phyloP scores from a whole-genome alignment of 2,888 invertebrate genomes.

The Platynereis dumerilii region DNA sequence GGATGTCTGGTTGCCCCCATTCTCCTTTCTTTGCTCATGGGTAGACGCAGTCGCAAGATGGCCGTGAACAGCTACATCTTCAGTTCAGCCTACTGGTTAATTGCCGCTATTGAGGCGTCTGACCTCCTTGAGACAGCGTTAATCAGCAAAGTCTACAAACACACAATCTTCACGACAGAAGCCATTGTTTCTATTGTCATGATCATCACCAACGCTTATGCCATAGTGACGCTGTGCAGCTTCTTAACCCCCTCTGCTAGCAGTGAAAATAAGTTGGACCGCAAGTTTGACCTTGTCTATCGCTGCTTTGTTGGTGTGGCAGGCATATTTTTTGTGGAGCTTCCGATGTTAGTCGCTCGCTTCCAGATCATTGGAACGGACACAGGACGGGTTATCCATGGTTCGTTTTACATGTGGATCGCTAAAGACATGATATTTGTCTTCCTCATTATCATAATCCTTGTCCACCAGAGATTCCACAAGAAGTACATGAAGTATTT shows the following conservation, averaged over 20 bases:
- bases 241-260: constrained; percentile 33
- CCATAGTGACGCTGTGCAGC: constrained; percentile 36
- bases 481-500: constrained; percentile 12
- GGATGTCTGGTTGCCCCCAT: constrained; percentile 31
- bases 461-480: constrained; percentile 23
- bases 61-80: constrained; percentile 32
- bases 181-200: constrained; percentile 25
- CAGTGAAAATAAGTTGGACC: constrained; percentile 6
- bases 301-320: constrained; percentile 29
- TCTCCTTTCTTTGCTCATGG: constrained; percentile 38
- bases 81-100: constrained; percentile 36
- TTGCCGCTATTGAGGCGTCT: constrained; percentile 34
- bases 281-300: constrained; percentile 33
- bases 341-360: constrained; percentile 38
- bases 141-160: constrained; percentile 25
- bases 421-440: constrained; percentile 36
- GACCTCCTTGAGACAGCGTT: constrained; percentile 34
- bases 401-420: constrained; percentile 38
- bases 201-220: constrained; percentile 32
- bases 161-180: constrained; percentile 29
- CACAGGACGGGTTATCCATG: constrained; percentile 16
- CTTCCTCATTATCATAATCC: constrained; percentile 28
- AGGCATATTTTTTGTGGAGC: constrained; percentile 37
- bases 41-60: constrained; percentile 40
- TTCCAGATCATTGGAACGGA: constrained; percentile 32